A percentile compares a stretch with the other conserved stretches of the same genome.
Evolutionary conservation across 2,797 vertebrate genomes (phyloP).

Genomic region (Aplochiton taeniatus): DNA sequence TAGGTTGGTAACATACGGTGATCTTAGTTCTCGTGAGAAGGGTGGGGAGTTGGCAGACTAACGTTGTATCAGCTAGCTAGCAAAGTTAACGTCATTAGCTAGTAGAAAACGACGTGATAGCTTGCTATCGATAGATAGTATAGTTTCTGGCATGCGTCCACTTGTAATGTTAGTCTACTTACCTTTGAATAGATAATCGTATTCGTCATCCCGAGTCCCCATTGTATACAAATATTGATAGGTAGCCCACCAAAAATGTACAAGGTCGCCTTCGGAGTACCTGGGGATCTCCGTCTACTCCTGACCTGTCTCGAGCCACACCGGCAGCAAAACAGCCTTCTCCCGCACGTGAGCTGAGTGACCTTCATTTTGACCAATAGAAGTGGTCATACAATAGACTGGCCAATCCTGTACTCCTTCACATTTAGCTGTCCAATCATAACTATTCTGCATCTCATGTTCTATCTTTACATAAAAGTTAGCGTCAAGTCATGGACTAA

Average conservation of each 20-base stretch:
- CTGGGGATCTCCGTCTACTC: no score
- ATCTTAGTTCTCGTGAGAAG: no score
- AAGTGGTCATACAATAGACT: fast-evolving
- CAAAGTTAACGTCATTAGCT: background rate
- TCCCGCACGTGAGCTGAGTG: conserved; percentile 48
- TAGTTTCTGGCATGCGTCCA: background rate
- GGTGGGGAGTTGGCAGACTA: no score
- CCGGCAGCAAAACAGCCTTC: conserved; percentile 47
- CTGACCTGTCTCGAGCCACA: background rate
- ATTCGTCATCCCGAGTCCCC: conserved; percentile 76
- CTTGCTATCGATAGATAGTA: background rate
- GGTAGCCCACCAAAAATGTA: no score
- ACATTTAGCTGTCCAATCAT: conserved; percentile 26
- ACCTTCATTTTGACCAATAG: conserved; percentile 50
- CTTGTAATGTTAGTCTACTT: background rate
- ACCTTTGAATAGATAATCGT: conserved; percentile 79
- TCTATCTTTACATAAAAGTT: no score
- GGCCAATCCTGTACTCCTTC: conserved; percentile 32
- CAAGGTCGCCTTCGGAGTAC: no score
- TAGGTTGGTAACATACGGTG: no score
- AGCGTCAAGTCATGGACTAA: no score
- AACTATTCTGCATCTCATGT: no score
- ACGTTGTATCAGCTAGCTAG: background rate
- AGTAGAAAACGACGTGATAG: background rate
- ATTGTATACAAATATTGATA: conserved; percentile 39